Evolutionary conservation across 1,140 invertebrate genomes (phyloP).

Genomic region (Drosophila obscura): DNA sequence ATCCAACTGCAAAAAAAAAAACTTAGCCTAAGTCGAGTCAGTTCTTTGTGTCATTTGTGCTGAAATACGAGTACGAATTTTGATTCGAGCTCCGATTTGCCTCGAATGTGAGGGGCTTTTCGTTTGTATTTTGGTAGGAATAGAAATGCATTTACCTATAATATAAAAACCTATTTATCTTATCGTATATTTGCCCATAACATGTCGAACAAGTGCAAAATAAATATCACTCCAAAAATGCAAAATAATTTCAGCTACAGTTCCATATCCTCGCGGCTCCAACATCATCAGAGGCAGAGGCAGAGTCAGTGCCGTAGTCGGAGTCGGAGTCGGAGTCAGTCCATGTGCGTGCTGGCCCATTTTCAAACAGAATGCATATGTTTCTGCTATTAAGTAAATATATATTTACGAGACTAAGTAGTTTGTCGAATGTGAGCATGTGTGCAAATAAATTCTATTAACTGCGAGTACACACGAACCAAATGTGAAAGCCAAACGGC

Average conservation of each 20-base stretch:
- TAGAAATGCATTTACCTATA: slow-evolving; percentile 64
- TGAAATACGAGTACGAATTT: slow-evolving; percentile 36
- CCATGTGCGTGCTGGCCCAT: slow-evolving; percentile 48
- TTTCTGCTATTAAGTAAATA: slow-evolving; percentile 64
- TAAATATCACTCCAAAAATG: slow-evolving; percentile 60
- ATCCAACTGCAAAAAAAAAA: slow-evolving; percentile 16
- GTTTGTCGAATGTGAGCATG: slow-evolving; percentile 71
- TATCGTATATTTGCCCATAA: slow-evolving; percentile 67
- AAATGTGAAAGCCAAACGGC: slow-evolving; percentile 41
- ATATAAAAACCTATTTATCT: slow-evolving; percentile 57
- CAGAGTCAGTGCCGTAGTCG: too few relatives aligned
- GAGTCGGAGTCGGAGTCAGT: slow-evolving; percentile 30
- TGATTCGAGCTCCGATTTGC: background rate
- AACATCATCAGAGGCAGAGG: too few relatives aligned
- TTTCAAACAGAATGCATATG: slow-evolving; percentile 70
- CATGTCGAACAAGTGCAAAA: slow-evolving; percentile 72
- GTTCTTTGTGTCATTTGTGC: slow-evolving; percentile 67
- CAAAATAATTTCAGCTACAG: slow-evolving; percentile 21
- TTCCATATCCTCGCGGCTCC: slow-evolving; percentile 15
- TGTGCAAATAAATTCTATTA: slow-evolving; percentile 78
- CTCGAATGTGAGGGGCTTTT: slow-evolving; percentile 15
- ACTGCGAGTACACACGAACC: slow-evolving; percentile 13
- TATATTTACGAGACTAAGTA: slow-evolving; percentile 59
- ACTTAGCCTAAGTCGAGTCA: slow-evolving; percentile 60
- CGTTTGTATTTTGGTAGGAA: slow-evolving; percentile 49